Conservation (phyloP, 2,888 invertebrate species). For the Fabriciana adippe region DNA sequence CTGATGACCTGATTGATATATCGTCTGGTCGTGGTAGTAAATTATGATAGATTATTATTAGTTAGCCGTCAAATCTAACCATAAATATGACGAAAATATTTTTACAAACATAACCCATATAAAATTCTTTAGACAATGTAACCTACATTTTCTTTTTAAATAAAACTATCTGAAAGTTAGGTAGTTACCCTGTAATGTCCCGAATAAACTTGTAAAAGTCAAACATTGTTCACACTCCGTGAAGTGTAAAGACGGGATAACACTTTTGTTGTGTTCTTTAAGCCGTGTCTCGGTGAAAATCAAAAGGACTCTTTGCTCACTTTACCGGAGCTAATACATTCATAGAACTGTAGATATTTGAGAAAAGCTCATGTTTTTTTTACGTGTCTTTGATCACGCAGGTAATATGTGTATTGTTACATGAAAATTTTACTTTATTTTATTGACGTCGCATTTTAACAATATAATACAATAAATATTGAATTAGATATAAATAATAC, state of each 20-base stretch:
- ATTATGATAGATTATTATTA: too few relatives aligned
- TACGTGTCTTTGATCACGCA: too few relatives aligned
- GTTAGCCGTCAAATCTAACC: too few relatives aligned
- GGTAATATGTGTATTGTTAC: too few relatives aligned
- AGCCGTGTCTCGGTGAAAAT: constrained; percentile 31
- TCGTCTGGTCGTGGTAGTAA: too few relatives aligned
- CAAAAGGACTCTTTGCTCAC: constrained; percentile 38
- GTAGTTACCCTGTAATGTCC: constrained; percentile 4
- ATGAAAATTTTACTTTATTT: too few relatives aligned
- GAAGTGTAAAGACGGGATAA: constrained; percentile 36
- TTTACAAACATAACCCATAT: too few relatives aligned
- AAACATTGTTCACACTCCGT: constrained; percentile 37
- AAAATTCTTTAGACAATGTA: background rate
- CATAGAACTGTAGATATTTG: background rate
- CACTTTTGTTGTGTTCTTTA: constrained; percentile 25
- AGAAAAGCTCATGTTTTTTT: background rate
- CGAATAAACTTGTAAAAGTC: constrained; percentile 24
- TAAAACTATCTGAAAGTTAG: constrained; percentile 1
- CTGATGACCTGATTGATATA: too few relatives aligned
- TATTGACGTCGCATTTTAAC: too few relatives aligned
- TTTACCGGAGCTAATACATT: constrained; percentile 30
- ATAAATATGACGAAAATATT: too few relatives aligned
- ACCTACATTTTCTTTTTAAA: constrained; percentile 8
- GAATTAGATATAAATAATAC: too few relatives aligned
- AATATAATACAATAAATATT: too few relatives aligned